Evolutionary conservation across 2,797 vertebrate genomes (phyloP).

Genomic region (Tragopan temminckii): DNA sequence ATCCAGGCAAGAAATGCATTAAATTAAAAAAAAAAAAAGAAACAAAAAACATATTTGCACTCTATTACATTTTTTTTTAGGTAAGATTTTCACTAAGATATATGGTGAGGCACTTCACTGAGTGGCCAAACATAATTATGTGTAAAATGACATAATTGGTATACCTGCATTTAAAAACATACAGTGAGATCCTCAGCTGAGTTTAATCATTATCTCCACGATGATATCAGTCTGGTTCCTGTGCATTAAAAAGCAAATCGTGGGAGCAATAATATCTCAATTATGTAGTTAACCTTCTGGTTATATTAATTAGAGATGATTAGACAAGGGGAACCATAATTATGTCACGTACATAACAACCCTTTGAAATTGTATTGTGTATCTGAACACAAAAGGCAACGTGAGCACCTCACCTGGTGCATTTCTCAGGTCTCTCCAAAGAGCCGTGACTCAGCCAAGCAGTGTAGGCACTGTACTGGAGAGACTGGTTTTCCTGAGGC

Average conservation of each 20-base stretch:
- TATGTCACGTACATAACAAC: slow-evolving; percentile 30
- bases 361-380: not conserved
- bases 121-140: slow-evolving; percentile 10
- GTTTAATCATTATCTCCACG: slow-evolving; percentile 26
- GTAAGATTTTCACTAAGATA: not conserved
- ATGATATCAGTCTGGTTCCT: slow-evolving; percentile 40
- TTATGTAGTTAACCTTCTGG: slow-evolving; percentile 72
- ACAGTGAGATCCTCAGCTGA: not conserved
- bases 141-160: not conserved
- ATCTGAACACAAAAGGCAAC: slow-evolving; percentile 52
- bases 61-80: not conserved
- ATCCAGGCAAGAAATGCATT: not conserved
- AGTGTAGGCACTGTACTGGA: not conserved
- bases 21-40: not conserved
- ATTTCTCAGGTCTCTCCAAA: not conserved
- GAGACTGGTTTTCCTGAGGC: not conserved
- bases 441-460: not conserved
- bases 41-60: not conserved
- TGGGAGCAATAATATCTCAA: slow-evolving; percentile 57
- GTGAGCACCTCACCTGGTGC: not conserved
- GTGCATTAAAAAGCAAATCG: slow-evolving; percentile 56
- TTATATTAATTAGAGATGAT: slow-evolving; percentile 72
- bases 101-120: not conserved
- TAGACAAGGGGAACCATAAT: slow-evolving; percentile 55
- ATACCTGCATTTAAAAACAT: slow-evolving; percentile 37